These are phyloP conservation scores for Cistogaster globosa DNA, from an alignment of 2,888 invertebrate species.

Conservation along the genomic window DNA sequence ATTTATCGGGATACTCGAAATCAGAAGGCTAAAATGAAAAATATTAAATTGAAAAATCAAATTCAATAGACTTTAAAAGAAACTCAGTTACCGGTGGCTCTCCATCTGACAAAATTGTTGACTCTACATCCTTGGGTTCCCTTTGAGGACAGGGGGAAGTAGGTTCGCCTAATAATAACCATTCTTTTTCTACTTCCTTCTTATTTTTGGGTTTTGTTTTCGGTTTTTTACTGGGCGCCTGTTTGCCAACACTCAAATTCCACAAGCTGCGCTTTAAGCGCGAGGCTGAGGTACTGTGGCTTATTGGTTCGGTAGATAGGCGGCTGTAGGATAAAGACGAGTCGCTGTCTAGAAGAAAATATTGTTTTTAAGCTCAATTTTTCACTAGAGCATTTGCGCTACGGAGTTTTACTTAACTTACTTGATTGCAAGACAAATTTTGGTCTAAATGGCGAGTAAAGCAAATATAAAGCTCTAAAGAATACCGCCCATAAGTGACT, in stretches of 20 bases:
- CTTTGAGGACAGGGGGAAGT: conserved; percentile 81
- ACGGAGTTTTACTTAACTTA: conserved; percentile 68
- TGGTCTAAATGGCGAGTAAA: conserved; percentile 82
- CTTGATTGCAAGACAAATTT: conserved; percentile 81
- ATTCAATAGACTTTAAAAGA: too few species aligned
- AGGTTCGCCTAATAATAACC: conserved; percentile 82
- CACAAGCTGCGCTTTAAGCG: conserved; percentile 79
- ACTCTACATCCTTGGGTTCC: conserved; percentile 80
- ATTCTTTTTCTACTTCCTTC: conserved; percentile 82
- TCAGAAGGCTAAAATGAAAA: conserved; percentile 77
- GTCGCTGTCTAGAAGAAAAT: conserved; percentile 74
- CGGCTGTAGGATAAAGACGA: conserved; percentile 82
- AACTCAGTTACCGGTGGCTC: conserved; percentile 78
- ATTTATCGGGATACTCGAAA: conserved; percentile 81
- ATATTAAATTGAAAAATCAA: background rate
- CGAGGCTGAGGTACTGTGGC: conserved; percentile 74
- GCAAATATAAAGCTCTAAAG: conserved; percentile 81
- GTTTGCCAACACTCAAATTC: conserved; percentile 80
- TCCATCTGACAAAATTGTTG: conserved; percentile 81
- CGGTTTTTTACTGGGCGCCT: conserved; percentile 77
- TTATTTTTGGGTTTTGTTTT: conserved; percentile 78
- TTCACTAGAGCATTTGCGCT: background rate
- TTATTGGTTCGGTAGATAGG: conserved; percentile 79
- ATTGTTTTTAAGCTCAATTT: background rate
- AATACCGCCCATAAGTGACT: conserved; percentile 80